Evolutionary conservation across 1,140 invertebrate species (phyloP), one percentile per base, ranked within the genome.

Genomic region (Drosophila tristis): DNA sequence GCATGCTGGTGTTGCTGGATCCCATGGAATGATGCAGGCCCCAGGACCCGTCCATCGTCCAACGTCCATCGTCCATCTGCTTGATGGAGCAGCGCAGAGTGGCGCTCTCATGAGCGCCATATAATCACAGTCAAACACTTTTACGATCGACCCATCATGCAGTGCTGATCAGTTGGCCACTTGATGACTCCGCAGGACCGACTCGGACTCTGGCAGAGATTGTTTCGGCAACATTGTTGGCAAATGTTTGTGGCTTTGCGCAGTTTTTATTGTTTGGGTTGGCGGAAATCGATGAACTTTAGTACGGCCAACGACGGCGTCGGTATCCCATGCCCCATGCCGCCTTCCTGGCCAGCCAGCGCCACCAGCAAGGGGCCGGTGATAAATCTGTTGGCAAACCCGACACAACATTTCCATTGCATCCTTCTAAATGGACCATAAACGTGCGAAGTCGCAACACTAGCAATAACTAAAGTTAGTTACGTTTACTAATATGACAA

Each of bases 381-480:
- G 75, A 86, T 86, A 86, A 86, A 86, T 86, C 82, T 87, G 82
- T 86, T 86, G 82, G 82, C 70, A 80, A 78, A 70, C 60, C 74
- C 82, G 60, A 78, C 82, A 86, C 78, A 86, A 78, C 82, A 86
- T 76, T 71, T 86, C 82, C 82, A 86, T 87, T 62, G 77, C 71
- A 82, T 81, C 75, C 82, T 87, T 80, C 85, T 87, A 87, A 87
- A 87, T 87, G 78, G 79, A 87, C 84, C 82, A 87, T 87, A 87
- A 87, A 87, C 68, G 84, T 66, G 68, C 82, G 57, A 89, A 87
- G 86, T 89, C 79, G 51, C 82, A 87, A 89, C 79, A 87, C 84
- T 75, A 77, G 82, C 82, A 87, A 87, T 82, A 87, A 87, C 82
- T 87, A 89, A 87, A 87, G 78, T 82, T 89, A 87, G 84, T 87